Conservation (phyloP, 2,113 vertebrate genomes). For the Tachysurus vachellii region DNA sequence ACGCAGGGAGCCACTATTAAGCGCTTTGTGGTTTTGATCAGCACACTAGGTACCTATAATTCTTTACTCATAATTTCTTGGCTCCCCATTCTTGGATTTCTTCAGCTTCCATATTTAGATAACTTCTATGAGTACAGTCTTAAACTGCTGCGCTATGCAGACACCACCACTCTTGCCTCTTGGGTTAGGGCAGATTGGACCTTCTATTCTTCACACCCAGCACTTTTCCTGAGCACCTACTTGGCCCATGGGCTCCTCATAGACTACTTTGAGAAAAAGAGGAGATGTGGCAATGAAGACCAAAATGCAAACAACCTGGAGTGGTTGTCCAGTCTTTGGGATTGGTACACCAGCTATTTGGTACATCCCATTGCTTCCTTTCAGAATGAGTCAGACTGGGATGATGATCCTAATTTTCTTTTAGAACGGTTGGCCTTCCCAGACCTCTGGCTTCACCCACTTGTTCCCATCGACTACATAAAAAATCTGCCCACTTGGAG, state of each 20-base stretch:
- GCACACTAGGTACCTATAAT: constrained; percentile 97
- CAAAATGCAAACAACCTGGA: constrained; percentile 92
- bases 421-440: constrained; percentile 91
- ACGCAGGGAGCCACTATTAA: constrained; percentile 97
- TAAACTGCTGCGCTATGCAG: constrained; percentile 91
- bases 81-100: constrained; percentile 94
- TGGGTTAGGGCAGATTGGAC: constrained; percentile 95
- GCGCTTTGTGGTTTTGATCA: constrained; percentile 95
- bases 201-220: constrained; percentile 96
- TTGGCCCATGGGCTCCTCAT: constrained; percentile 91
- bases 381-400: constrained; percentile 93
- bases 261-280: constrained; percentile 97
- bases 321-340: constrained; percentile 96
- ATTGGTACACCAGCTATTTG: constrained; percentile 96
- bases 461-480: constrained; percentile 92
- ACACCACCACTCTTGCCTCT: constrained; percentile 91
- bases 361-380: constrained; percentile 91
- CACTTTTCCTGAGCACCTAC: constrained; percentile 94
- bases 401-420: constrained; percentile 88
- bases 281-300: constrained; percentile 81
- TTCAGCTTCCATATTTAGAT: constrained; percentile 93
- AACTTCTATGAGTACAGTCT: constrained; percentile 92
- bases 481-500: constrained; percentile 89
- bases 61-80: constrained; percentile 94
- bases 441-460: constrained; percentile 92